Evolutionary conservation across 1,140 invertebrate species (phyloP), one percentile per base, ranked within the genome.

Genomic region (Megalopta genalis): DNA sequence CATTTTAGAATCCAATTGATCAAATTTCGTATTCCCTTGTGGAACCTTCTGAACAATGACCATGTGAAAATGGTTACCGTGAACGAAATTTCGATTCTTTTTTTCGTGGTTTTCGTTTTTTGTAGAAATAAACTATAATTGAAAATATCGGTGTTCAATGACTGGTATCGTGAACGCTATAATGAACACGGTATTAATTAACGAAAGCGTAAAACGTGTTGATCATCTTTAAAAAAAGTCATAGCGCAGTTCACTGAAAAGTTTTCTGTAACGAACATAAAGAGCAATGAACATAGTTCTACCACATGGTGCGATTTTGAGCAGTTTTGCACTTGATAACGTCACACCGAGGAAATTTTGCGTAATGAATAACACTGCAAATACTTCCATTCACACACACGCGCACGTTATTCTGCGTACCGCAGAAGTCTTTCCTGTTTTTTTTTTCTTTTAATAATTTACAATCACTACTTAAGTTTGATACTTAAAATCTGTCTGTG

Each of bases 381-480:
- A 76, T 77, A 67, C 65, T 67, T 75, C 67, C 70, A 77, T 66
- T 76, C 68, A 57, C 75, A 52, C 74, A 62, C 69, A 67, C 70
- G 25, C 57, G 49, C 69, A 62, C 54, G 49, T 69, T 62, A 25
- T 49, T 72, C 68, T 64, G 66, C 80, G 25, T 75, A 81, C 74
- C 75, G 78, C 85, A 73, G 76, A 77, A 66, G 63, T 87, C 76
- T 84, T 86, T 46, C 42, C 42, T 46, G 10, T 46, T 2, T 14
- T 46, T 46, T 42, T 46, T 12, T 14, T 57, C n/a, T 57, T 52
- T 88, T 76, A 86, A 88, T 87, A 88, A 90, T 88, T 88, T 90
- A 88, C 78, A 89, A 87, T 81, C 87, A 88, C 88, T 89, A 89
- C 88, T 88, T 89, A 77, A 88, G 82, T 80, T 88, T 88, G 86